Conservation (phyloP, 53 echinoderm and acorn worm species). For the Patiria pectinifera region DNA sequence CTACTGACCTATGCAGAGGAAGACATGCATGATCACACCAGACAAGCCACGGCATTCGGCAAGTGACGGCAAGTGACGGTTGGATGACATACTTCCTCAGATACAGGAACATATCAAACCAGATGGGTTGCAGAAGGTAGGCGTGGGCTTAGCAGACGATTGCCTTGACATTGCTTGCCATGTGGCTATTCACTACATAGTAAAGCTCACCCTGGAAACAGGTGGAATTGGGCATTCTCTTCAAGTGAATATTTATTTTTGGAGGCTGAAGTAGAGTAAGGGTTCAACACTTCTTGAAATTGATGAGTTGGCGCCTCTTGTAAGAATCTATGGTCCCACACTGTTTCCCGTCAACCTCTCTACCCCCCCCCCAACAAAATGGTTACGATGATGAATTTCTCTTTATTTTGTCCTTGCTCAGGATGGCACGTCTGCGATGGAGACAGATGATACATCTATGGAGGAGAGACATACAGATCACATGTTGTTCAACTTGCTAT, state of each 20-base stretch:
- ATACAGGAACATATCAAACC: slow-evolving; percentile 74
- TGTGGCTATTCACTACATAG: not conserved
- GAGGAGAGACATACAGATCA: slow-evolving; percentile 84
- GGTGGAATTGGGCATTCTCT: too few species aligned
- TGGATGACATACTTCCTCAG: slow-evolving; percentile 64
- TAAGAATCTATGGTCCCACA: too few species aligned
- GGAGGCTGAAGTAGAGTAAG: too few species aligned
- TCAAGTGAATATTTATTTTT: too few species aligned
- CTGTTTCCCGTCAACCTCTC: too few species aligned
- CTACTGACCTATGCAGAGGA: slow-evolving; percentile 90
- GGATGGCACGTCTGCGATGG: slow-evolving; percentile 36
- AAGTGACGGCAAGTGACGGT: slow-evolving; percentile 76
- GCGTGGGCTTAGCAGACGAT: not conserved
- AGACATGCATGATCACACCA: slow-evolving; percentile 91
- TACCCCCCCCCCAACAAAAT: too few species aligned
- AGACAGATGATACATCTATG: slow-evolving; percentile 36
- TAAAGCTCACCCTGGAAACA: not conserved
- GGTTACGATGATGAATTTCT: too few species aligned
- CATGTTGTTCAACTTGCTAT: slow-evolving; percentile 81
- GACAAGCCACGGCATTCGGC: slow-evolving; percentile 93
- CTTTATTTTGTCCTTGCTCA: not conserved
- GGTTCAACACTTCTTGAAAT: too few species aligned
- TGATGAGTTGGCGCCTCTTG: too few species aligned
- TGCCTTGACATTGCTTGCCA: not conserved
- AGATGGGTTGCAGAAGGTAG: slow-evolving; percentile 67